These are phyloP conservation scores for Lichenostomus cassidix DNA, from an alignment of 2,113 vertebrate species.

Conservation along the genomic window DNA sequence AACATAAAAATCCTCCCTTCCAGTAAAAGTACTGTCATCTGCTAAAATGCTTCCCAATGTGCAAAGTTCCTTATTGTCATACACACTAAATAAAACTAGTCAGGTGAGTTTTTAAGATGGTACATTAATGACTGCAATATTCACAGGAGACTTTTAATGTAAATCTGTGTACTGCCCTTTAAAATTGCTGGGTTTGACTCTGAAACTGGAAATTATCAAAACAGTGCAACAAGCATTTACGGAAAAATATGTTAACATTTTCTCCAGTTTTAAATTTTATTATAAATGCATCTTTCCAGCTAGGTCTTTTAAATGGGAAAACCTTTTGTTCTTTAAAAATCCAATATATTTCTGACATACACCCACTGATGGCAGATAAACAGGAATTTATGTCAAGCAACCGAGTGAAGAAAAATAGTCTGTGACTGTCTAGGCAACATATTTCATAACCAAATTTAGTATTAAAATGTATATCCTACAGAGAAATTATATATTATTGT, in stretches of 20 bases:
- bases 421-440: conserved; percentile 14
- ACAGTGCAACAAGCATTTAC: neutral
- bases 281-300: neutral
- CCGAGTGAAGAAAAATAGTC: conserved; percentile 4
- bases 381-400: conserved; percentile 49
- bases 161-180: conserved; percentile 6
- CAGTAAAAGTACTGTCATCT: neutral
- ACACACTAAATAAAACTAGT: neutral
- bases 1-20: neutral
- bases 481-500: conserved; percentile 43
- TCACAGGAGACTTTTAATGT: neutral
- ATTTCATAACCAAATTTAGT: conserved; percentile 50
- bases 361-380: conserved; percentile 32
- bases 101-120: conserved; percentile 2
- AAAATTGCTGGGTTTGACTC: neutral
- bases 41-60: neutral
- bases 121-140: conserved; percentile 9
- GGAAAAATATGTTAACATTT: neutral
- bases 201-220: neutral
- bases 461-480: conserved; percentile 46
- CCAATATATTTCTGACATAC: conserved; percentile 35
- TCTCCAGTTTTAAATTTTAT: neutral
- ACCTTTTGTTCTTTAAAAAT: conserved; percentile 53
- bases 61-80: neutral
- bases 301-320: neutral